Evolutionary conservation across 2,797 vertebrate genomes (phyloP), one percentile per base, ranked within the genome.

Genomic region (Hyperoplus immaculatus): DNA sequence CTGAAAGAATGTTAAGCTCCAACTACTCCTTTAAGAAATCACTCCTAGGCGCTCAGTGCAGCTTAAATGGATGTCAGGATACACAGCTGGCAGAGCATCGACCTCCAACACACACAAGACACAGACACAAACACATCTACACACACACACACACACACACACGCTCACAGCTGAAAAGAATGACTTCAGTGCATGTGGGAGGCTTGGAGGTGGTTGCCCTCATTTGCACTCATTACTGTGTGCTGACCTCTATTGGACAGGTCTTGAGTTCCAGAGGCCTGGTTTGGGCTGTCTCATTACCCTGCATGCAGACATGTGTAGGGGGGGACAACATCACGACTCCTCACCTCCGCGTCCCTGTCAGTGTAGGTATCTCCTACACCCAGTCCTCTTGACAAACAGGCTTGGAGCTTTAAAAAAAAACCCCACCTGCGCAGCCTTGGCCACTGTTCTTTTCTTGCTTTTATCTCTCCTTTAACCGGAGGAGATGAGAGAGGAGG

Each of bases 231-330:
- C 56, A 65, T 85, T 78, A 73, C 68, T 45, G n/a, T 29, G 29
- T 29, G 29, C 56, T 73, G 80, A 88, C 84, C 78, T 15, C 71
- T 72, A 78, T 83, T 74, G 84, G 85, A 83, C 87, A 90, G 71
- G 71, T 79, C 1, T 83, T 75, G 84, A 80, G 75, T 87, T 84
- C 5, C 42, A 84, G 75, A 86, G 86, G 79, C 80, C 29, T 66
- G 66, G 38, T 60, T 53, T 61, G 81, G 29, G 79, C 84, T 89
- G 89, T 86, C 88, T 92, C 89, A 91, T 95, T 93, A 93, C 79
- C 46, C 65, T 69, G 84, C 71, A 78, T 85, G 56, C 38, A 80
- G 78, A 83, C 66, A 55, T 75, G 78, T 70, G 73, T 75, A 71
- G 77, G 75, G 84, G 75, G 76, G 84, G 80, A 75, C 29, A 29